phyloP scores from a whole-genome alignment of 2,888 invertebrate species.

The Lasioglossum calceatum region DNA sequence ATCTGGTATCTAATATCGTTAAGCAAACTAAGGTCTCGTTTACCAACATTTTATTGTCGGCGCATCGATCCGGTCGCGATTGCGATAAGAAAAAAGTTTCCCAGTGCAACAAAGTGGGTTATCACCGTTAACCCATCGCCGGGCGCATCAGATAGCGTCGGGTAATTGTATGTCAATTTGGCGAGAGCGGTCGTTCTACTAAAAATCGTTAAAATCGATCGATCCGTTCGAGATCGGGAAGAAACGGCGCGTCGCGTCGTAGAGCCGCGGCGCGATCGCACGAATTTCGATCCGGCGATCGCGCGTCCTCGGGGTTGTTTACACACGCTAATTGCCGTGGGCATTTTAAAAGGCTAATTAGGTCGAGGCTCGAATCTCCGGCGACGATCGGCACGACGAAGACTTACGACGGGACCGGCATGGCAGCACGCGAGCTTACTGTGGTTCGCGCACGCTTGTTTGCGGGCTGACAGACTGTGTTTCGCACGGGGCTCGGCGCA shows the following conservation, averaged over 20 bases:
- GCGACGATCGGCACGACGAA: conserved; percentile 68
- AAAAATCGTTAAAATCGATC: conserved; percentile 42
- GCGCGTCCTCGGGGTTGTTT: background rate
- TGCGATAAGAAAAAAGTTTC: conserved; percentile 48
- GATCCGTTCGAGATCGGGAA: conserved; percentile 1
- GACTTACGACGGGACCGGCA: conserved; percentile 60
- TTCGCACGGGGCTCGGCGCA: conserved; percentile 32
- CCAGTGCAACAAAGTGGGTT: conserved; percentile 49
- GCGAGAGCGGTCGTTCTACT: conserved; percentile 42
- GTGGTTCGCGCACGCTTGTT: conserved; percentile 48
- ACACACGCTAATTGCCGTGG: conserved; percentile 39
- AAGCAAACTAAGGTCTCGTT: conserved; percentile 58
- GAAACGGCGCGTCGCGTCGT: background rate
- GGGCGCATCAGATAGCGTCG: conserved; percentile 49
- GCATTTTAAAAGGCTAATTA: conserved; percentile 67
- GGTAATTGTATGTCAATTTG: conserved; percentile 58
- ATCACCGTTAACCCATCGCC: conserved; percentile 52
- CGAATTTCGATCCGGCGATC: background rate
- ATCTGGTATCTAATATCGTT: conserved; percentile 63
- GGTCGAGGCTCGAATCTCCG: conserved; percentile 70
- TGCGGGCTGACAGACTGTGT: conserved; percentile 8
- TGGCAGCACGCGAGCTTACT: conserved; percentile 58
- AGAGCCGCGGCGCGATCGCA: background rate
- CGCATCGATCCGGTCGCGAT: conserved; percentile 55
- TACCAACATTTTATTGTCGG: conserved; percentile 60